These are phyloP conservation scores for Cheilosia pagana DNA, from an alignment of 2,888 invertebrate species.

Conservation along the genomic window DNA sequence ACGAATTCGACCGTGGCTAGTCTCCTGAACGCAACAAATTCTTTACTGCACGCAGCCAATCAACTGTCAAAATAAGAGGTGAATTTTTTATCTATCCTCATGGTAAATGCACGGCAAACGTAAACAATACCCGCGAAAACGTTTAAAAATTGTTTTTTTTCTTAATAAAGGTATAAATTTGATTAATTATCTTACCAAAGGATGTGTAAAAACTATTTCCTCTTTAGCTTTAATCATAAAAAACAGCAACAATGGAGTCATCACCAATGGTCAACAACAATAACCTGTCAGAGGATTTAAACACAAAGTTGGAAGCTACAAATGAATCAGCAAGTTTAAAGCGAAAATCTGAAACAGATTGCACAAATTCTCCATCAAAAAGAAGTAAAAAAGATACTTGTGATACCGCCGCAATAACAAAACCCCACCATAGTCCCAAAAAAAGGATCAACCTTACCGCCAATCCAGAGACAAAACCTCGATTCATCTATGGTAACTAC, in stretches of 20 bases:
- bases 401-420: background rate
- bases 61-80: background rate
- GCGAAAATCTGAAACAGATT: slow-evolving; percentile 14
- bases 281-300: background rate
- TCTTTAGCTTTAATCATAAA: background rate
- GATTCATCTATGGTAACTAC: slow-evolving; percentile 82
- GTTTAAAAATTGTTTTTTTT: slow-evolving; percentile 5
- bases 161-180: background rate
- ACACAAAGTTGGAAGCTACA: background rate
- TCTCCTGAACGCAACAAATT: background rate
- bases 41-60: slow-evolving; percentile 8
- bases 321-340: slow-evolving; percentile 11
- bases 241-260: slow-evolving; percentile 13
- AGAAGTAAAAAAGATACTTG: slow-evolving; percentile 6
- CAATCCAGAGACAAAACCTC: slow-evolving; percentile 69
- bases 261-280: slow-evolving; percentile 22
- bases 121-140: slow-evolving; percentile 51
- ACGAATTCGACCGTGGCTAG: no score
- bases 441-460: slow-evolving; percentile 15
- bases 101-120: slow-evolving; percentile 4
- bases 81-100: slow-evolving; percentile 19
- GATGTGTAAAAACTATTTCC: background rate
- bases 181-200: background rate
- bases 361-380: slow-evolving; percentile 4
- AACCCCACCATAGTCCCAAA: slow-evolving; percentile 49